Evolutionary conservation across 2,888 invertebrate species (phyloP), one percentile per base, ranked within the genome.

Genomic region (Napeogenes inachia): DNA sequence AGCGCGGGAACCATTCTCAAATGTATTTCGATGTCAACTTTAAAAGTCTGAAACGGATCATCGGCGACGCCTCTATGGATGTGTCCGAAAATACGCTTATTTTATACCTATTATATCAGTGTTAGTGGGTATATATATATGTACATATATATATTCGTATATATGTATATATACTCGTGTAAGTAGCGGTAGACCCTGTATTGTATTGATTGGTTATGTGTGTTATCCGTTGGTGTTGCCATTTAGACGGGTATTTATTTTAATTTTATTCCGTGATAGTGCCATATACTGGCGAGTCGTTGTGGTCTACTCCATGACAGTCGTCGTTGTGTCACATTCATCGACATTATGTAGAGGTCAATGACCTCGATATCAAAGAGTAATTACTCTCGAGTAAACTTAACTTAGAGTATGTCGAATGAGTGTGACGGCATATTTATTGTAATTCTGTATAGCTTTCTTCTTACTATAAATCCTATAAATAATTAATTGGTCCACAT

Each of bases 1-100:
- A 50, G 33, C 32, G 35, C 42, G n/a, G 57, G 59, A 60, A 58
- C 21, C 32, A 57, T 63, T 61, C 60, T 47, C 21, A 50, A 63
- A 60, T 62, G 65, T 65, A 70, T 70, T 68, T 68, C 65, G 75
- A 77, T 75, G 77, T 82, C 79, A 79, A 82, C 80, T 77, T 76
- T 73, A 80, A 79, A 87, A 87, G 88, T 89, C 89, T 89, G 88
- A 88, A 79, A 82, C 79, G 89, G 86, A 87, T 81, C 84, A 85
- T 72, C 77, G 86, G 81, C 85, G 57, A 79, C 74, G 71, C 64
- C 62, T 83, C 72, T 75, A 83, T 80, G 83, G 84, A 83, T 79
- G 84, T 89, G 84, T 89, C 89, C 89, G 87, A 81, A 78, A 82
- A 87, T 89, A 90, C 89, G 89, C 89, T 90, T 90, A 90, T 89